phyloP scores from a whole-genome alignment of 2,113 vertebrate species.

The Callaeas wilsoni region DNA sequence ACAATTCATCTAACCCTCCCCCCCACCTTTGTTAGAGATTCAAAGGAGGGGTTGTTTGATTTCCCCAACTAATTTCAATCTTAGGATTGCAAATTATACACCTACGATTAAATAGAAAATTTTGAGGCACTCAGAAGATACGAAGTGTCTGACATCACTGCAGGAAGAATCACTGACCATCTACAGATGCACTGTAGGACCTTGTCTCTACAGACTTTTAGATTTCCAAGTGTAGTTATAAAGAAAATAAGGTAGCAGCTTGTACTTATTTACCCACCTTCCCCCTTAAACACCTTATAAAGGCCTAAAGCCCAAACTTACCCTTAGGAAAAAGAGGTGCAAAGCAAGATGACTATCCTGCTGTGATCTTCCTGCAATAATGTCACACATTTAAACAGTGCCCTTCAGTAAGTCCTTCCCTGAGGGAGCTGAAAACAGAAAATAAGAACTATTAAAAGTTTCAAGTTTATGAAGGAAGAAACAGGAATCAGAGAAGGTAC shows the following conservation, averaged over 20 bases:
- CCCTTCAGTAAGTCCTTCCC: constrained; percentile 51
- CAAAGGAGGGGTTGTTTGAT: not conserved
- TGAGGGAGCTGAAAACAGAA: constrained; percentile 53
- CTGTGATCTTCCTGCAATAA: constrained; percentile 40
- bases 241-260: not conserved
- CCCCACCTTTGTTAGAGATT: not conserved
- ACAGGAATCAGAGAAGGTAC: not conserved
- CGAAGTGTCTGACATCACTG: not conserved
- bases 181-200: not conserved
- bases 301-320: constrained; percentile 10
- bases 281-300: not conserved
- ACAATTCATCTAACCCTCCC: not conserved
- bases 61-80: not conserved
- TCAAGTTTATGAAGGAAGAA: not conserved
- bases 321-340: constrained; percentile 38
- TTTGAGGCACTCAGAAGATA: not conserved
- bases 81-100: not conserved
- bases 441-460: not conserved
- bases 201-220: not conserved
- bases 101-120: not conserved
- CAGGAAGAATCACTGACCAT: not conserved
- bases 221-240: not conserved
- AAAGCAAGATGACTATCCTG: constrained; percentile 14
- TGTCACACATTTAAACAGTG: constrained; percentile 54
- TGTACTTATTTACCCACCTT: not conserved